Conservation (phyloP, 2,888 invertebrate species). For the Andricus curvator region DNA sequence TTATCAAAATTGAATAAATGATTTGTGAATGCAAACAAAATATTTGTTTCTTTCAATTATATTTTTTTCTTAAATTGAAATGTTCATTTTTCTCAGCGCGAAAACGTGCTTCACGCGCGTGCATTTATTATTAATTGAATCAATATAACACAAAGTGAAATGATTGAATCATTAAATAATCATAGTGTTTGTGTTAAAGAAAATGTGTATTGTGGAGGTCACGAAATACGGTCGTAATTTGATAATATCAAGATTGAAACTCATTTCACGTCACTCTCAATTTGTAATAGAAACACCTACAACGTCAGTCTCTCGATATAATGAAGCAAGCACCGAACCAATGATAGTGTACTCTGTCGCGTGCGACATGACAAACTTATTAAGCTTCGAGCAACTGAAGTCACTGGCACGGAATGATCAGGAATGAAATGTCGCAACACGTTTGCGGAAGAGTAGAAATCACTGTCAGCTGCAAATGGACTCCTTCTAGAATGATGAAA, state of each 20-base stretch:
- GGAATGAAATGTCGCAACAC: conserved; percentile 32
- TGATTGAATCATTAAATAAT: background rate
- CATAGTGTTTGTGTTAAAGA: background rate
- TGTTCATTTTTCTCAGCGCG: no score
- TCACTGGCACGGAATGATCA: conserved; percentile 36
- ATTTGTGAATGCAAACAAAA: no score
- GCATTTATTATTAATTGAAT: no score
- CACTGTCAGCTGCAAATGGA: conserved; percentile 12
- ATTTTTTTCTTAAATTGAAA: no score
- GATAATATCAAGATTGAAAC: conserved; percentile 9
- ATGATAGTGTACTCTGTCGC: conserved; percentile 32
- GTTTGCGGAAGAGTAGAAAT: conserved; percentile 4
- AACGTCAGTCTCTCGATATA: conserved; percentile 10
- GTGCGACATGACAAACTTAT: conserved; percentile 34
- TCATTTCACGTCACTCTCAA: conserved; percentile 30
- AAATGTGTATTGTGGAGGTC: background rate
- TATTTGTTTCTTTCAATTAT: no score
- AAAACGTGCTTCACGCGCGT: no score
- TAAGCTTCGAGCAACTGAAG: conserved; percentile 27
- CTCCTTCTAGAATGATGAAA: background rate
- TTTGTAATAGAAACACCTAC: conserved; percentile 28
- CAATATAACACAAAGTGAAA: no score
- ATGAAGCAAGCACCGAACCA: conserved; percentile 12
- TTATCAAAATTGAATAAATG: no score
- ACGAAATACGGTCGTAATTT: background rate